Conservation (phyloP, 1,140 invertebrate genomes). For the Phymorhynchus buccinoides region DNA sequence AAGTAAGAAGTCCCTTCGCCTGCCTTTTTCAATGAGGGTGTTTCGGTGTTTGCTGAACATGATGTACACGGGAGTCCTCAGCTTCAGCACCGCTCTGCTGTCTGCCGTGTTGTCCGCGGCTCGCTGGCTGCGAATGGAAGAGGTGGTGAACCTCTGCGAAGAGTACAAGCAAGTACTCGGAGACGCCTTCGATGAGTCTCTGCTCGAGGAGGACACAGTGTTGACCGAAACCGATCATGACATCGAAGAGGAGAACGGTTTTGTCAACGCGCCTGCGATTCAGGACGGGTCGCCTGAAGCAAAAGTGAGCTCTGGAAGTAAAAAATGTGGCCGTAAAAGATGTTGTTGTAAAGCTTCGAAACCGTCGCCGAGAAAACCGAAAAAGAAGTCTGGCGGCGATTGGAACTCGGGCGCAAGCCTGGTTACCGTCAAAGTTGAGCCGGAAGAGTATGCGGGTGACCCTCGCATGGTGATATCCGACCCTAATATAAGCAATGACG, state of each 20-base stretch:
- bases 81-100: constrained; percentile 18
- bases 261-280: not conserved
- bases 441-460: not conserved
- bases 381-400: not conserved
- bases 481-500: not conserved
- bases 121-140: constrained; percentile 34
- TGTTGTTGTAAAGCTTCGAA: not conserved
- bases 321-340: not conserved
- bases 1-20: not conserved
- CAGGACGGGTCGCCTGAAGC: not conserved
- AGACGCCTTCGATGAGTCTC: not conserved
- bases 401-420: not conserved
- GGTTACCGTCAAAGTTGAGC: not conserved
- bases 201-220: not conserved
- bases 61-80: constrained; percentile 42
- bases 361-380: not conserved
- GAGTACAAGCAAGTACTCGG: constrained; percentile 22
- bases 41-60: constrained; percentile 32
- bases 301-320: not conserved
- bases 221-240: not conserved
- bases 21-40: constrained; percentile 1
- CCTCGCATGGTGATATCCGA: not conserved
- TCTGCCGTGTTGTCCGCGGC: constrained; percentile 23
- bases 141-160: constrained; percentile 29
- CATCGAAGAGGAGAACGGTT: not conserved